Evolutionary conservation across 2,113 vertebrate genomes (phyloP), one percentile per base, ranked within the genome.

Genomic region (Malurus melanocephalus): DNA sequence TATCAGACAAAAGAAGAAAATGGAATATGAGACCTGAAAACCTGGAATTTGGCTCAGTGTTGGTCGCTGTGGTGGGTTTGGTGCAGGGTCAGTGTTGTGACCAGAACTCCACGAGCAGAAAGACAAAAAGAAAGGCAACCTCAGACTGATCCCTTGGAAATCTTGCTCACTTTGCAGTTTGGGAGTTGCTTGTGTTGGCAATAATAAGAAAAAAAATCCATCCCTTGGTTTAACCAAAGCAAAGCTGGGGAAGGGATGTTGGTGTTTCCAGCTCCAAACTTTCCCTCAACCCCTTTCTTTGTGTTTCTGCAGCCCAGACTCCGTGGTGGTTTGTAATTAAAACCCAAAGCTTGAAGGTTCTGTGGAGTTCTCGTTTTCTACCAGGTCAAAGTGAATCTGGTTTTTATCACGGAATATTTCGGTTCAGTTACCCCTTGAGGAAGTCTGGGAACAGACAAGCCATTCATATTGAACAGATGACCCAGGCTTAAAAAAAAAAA

Each of bases 401-500:
- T 95, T 96, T 96, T 73, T 82, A 92, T 96, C 89, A 94, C 1
- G 51, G 86, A 91, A 32, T 80, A 21, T 87, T 92, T 82, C 75
- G 75, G 82, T 89, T 90, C 87, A 75, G 74, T 87, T 92, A 49
- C 89, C 95, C 92, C 92, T 89, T 51, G 89, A 96, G 96, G 92
- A 95, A 80, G 87, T 67, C n/a, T 68, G 84, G 89, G 93, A 96
- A 96, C 94, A 95, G 92, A 87, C 92, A 79, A 79, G 52, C 94
- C 86, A 95, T 96, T 96, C 95, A 96, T 94, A 57, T 82, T 28
- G 68, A 93, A 89, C 87, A 93, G 90, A 94, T 92, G 94, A 94
- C 92, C 33, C 12, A 77, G 71, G 78, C 80, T 82, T 80, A 66
- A 82, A 94, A 93, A 91, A 87, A 9, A 38, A 38, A 38, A 38